Conservation (phyloP, 2,113 vertebrate species). For the Anhinga anhinga region DNA sequence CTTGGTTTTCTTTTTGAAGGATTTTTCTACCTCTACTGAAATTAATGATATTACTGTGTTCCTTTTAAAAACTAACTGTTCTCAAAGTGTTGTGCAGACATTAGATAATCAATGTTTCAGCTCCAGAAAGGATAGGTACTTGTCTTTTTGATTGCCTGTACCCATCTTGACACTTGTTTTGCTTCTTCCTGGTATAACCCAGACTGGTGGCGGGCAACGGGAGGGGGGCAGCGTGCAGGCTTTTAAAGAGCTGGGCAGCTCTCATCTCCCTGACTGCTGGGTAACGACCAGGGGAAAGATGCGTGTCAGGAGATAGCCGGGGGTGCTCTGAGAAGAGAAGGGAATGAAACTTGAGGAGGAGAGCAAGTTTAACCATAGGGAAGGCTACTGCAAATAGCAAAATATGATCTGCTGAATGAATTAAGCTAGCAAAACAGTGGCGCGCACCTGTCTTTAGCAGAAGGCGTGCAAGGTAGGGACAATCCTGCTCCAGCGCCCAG, state of each 20-base stretch:
- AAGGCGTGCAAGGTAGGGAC: neutral
- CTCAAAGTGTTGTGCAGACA: neutral
- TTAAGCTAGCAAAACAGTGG: neutral
- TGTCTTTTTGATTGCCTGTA: neutral
- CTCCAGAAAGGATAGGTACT: neutral
- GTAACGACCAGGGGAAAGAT: neutral
- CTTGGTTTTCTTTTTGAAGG: neutral
- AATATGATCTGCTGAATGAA: neutral
- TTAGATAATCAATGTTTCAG: neutral
- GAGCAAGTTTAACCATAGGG: neutral
- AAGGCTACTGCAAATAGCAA: neutral
- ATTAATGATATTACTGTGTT: neutral
- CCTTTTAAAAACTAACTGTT: neutral
- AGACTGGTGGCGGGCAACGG: neutral
- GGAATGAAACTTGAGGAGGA: neutral
- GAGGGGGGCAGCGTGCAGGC: neutral
- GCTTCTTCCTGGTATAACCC: neutral
- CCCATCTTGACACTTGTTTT: neutral
- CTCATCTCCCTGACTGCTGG: neutral
- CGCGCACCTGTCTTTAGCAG: rapidly evolving
- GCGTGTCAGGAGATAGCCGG: neutral
- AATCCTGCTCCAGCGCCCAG: neutral
- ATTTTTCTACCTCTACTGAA: neutral
- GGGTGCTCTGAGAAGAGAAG: neutral
- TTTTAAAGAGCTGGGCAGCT: neutral